Base-by-base conservation (phyloP, 2,797 vertebrate genomes). In the Cuniculus paca region DNA sequence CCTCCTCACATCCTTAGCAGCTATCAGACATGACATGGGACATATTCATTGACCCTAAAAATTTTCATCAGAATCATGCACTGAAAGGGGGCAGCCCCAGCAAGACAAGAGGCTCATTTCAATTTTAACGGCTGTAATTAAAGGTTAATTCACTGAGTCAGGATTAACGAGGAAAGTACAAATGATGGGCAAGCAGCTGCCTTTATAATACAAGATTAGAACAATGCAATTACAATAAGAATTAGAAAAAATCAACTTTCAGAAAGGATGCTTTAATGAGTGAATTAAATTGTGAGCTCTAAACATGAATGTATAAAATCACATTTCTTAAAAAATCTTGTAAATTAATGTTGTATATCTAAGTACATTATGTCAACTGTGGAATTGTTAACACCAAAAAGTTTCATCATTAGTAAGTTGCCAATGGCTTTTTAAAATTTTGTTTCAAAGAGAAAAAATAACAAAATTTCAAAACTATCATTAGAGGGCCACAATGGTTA, bases 141-240 rank as follows among this genome's bases (percentile, higher is more conserved):
- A 99, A 99, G 99, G 99, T 99, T 99, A 99, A 99, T 99, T 99
- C 99, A 98, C 98, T 99, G 99, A 99, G 99, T 99, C 99, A 99
- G 99, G 99, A 99, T 99, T 99, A 99, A 99, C 99, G 98, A 99
- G 99, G 99, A 99, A 99, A 99, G 99, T 99, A 99, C 99, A 99
- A 99, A 99, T 99, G 99, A 99, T 99, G 98, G 99, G 99, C 99
- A 99, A 99, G 99, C 98, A 99, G 99, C 99, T 99, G 99, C 99
- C 99, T 99, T 99, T 99, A 98, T 98, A 99, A 99, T 99, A 98
- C 98, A 99, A 98, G 99, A 99, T 99, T 99, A 99, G 99, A 99
- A 99, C 99, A 99, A 99, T 99, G 98, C 99, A 99, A 99, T 99
- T 99, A 99, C 98, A 98, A 86, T 98, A 98, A 98, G 99, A 99